A percentile compares a stretch with the other conserved stretches of the same genome.
Conservation (phyloP, 2,797 vertebrate genomes). For the Artibeus jamaicensis region DNA sequence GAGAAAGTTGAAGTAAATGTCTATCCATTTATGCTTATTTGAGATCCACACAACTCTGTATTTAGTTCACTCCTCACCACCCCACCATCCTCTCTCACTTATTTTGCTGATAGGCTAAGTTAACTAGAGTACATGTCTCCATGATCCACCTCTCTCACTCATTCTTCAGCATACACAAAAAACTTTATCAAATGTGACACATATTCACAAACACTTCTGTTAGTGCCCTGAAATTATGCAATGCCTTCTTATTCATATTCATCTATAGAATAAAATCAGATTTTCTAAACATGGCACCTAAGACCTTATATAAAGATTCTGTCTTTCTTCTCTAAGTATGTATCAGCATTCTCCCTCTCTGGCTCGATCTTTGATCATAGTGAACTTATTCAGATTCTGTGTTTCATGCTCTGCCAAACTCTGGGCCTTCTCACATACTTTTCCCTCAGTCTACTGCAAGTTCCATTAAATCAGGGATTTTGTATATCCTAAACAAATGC, state of each 20-base stretch:
- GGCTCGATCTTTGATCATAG: neutral
- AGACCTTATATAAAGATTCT: neutral
- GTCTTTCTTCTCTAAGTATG: neutral
- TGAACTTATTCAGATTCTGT: neutral
- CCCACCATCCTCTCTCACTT: neutral
- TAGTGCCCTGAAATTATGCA: neutral
- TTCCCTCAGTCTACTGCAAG: neutral
- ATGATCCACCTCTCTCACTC: neutral
- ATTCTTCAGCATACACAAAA: neutral
- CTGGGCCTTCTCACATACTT: neutral
- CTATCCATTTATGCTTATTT: neutral
- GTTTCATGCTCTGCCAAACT: neutral
- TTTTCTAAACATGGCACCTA: neutral
- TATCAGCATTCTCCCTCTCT: neutral
- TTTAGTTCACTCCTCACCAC: neutral
- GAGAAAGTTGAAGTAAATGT: neutral
- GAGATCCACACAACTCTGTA: neutral
- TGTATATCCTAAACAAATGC: neutral
- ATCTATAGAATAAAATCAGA: neutral
- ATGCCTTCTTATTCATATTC: neutral
- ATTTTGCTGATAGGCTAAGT: neutral
- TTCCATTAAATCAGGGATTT: neutral
- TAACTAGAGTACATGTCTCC: neutral
- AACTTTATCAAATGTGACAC: neutral
- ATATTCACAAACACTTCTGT: neutral